phyloP scores from a whole-genome alignment of 1,140 invertebrate genomes.

The Spodoptera frugiperda region DNA sequence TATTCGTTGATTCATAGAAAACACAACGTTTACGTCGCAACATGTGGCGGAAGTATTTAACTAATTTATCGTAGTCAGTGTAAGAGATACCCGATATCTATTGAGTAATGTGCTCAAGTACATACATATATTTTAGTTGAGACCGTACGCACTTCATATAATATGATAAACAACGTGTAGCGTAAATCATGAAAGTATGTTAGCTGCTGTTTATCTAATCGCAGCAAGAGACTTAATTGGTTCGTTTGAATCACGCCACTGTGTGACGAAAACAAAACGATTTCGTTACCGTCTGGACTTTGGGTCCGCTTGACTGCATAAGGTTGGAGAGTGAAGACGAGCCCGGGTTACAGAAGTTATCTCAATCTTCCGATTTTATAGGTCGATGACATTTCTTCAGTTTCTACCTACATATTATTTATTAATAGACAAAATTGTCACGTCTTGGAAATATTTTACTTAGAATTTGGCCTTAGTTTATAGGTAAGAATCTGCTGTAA shows the following conservation, averaged over 20 bases:
- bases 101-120: background rate
- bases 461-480: too few relatives aligned
- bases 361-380: slow-evolving; percentile 52
- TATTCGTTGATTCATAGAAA: too few relatives aligned
- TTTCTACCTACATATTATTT: background rate
- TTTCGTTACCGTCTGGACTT: slow-evolving; percentile 64
- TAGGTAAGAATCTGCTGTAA: too few relatives aligned
- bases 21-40: too few relatives aligned
- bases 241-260: slow-evolving; percentile 76
- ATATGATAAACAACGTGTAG: slow-evolving; percentile 27
- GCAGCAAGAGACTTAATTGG: slow-evolving; percentile 69
- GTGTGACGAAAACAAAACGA: slow-evolving; percentile 66
- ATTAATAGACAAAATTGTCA: too few relatives aligned
- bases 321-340: slow-evolving; percentile 15
- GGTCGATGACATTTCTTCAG: slow-evolving; percentile 51
- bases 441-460: too few relatives aligned
- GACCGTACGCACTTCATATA: background rate
- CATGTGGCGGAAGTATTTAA: too few relatives aligned
- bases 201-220: slow-evolving; percentile 69
- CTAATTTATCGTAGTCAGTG: too few relatives aligned
- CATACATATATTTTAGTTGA: background rate
- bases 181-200: slow-evolving; percentile 48
- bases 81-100: too few relatives aligned
- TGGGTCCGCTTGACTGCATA: slow-evolving; percentile 47
- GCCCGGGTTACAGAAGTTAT: slow-evolving; percentile 57